Percentiles rank a stretch among this genome's conserved stretches.
phyloP scores from a whole-genome alignment of 2,113 vertebrate genomes.

The Lasiurus cinereus region DNA sequence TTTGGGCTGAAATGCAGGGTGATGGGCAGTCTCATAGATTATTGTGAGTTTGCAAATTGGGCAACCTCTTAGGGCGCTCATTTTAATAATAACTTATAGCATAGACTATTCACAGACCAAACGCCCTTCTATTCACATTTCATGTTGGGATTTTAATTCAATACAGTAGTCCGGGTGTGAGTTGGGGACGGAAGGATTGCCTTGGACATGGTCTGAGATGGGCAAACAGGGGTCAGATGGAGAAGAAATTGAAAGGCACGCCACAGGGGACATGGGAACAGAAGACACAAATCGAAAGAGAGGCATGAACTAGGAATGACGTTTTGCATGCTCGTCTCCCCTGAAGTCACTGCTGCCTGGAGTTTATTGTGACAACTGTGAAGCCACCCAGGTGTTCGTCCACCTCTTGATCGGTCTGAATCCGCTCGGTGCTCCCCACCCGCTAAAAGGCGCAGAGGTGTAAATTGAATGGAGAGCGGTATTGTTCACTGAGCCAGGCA shows the following conservation, averaged over 20 bases:
- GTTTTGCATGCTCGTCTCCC: accelerated
- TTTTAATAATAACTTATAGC: background rate
- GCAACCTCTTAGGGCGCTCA: background rate
- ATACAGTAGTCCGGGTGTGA: background rate
- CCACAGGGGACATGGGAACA: too few relatives aligned
- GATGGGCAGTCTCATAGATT: too few relatives aligned
- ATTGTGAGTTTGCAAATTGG: background rate
- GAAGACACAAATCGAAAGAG: background rate
- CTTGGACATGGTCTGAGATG: background rate
- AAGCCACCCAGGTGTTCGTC: background rate
- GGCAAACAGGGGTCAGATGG: background rate
- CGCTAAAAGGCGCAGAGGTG: background rate
- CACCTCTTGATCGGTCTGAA: background rate
- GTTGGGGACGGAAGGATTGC: background rate
- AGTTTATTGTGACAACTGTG: background rate
- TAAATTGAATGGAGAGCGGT: background rate
- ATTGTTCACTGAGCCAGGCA: background rate
- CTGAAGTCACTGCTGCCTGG: background rate
- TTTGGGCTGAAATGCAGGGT: background rate
- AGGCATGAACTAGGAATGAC: too few relatives aligned
- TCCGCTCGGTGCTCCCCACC: background rate
- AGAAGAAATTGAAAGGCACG: background rate
- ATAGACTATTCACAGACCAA: background rate
- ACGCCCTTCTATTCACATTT: background rate
- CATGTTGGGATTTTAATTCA: background rate